These are phyloP conservation scores for Amazona ochrocephala DNA, from an alignment of 2,797 vertebrate species.

Conservation along the genomic window DNA sequence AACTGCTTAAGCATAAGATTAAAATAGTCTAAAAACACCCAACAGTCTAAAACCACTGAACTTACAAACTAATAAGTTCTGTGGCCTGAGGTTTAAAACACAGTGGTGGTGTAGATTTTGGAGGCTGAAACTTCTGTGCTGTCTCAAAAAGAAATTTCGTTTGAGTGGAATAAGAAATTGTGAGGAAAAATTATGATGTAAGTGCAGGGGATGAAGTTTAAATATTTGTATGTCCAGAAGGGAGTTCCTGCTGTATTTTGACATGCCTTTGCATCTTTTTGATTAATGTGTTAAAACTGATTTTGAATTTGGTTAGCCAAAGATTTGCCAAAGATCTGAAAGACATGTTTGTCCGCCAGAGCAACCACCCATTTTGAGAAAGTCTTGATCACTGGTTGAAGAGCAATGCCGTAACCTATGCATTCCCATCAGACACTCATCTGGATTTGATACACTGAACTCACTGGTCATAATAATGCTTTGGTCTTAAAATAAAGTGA, in stretches of 20 bases:
- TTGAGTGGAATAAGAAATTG: neutral
- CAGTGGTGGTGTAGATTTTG: neutral
- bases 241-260: neutral
- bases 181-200: neutral
- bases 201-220: neutral
- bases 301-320: constrained; percentile 10
- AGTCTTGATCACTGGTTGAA: constrained; percentile 1
- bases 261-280: neutral
- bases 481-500: neutral
- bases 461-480: neutral
- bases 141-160: neutral
- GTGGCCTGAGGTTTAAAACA: neutral
- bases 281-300: neutral
- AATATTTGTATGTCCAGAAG: neutral
- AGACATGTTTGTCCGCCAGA: neutral
- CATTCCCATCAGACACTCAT: neutral
- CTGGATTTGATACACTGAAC: neutral
- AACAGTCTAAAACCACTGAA: neutral
- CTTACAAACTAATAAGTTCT: neutral
- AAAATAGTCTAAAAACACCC: neutral
- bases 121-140: neutral
- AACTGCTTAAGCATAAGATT: neutral
- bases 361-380: neutral
- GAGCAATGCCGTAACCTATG: neutral
- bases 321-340: constrained; percentile 32